These are phyloP conservation scores for Lindbergichthys nudifrons DNA, from an alignment of 2,797 vertebrate genomes.

Conservation along the genomic window DNA sequence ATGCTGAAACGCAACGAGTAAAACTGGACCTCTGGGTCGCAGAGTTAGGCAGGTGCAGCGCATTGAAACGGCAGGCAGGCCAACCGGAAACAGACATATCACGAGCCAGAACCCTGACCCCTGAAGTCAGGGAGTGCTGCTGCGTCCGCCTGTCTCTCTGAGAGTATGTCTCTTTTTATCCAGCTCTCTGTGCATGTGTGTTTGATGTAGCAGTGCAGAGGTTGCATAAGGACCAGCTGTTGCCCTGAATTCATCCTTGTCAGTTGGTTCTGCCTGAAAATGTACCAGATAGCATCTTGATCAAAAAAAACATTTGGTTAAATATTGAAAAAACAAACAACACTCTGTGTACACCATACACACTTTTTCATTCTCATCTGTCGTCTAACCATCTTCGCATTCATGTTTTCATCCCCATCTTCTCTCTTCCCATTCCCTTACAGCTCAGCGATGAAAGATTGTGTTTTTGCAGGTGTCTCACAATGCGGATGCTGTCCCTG, in stretches of 20 bases:
- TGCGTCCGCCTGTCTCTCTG: slow-evolving; percentile 20
- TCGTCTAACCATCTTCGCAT: slow-evolving; percentile 41
- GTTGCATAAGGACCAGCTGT: slow-evolving; percentile 63
- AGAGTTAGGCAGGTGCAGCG: slow-evolving; percentile 74
- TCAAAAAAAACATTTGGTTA: slow-evolving; percentile 23
- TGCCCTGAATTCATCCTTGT: slow-evolving; percentile 35
- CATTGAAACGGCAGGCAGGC: slow-evolving; percentile 31
- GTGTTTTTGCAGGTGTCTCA: slow-evolving; percentile 86
- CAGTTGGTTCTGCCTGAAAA: slow-evolving; percentile 31
- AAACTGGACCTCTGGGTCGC: slow-evolving; percentile 63
- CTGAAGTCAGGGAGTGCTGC: slow-evolving; percentile 28
- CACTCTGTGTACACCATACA: background rate
- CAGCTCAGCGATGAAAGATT: slow-evolving; percentile 75
- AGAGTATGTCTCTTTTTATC: slow-evolving; percentile 7
- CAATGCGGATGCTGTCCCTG: slow-evolving; percentile 65
- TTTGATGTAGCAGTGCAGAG: slow-evolving; percentile 47
- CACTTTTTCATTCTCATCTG: slow-evolving; percentile 12
- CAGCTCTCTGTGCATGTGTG: slow-evolving; percentile 29
- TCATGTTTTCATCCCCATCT: slow-evolving; percentile 40
- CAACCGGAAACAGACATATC: slow-evolving; percentile 59
- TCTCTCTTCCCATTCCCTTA: slow-evolving; percentile 51
- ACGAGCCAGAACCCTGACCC: slow-evolving; percentile 47
- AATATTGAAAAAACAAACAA: slow-evolving; percentile 9
- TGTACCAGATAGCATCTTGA: slow-evolving; percentile 49
- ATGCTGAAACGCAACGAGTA: slow-evolving; percentile 55